Evolutionary conservation across 2,113 vertebrate genomes (phyloP).

Genomic region (Turdus rufiventris): DNA sequence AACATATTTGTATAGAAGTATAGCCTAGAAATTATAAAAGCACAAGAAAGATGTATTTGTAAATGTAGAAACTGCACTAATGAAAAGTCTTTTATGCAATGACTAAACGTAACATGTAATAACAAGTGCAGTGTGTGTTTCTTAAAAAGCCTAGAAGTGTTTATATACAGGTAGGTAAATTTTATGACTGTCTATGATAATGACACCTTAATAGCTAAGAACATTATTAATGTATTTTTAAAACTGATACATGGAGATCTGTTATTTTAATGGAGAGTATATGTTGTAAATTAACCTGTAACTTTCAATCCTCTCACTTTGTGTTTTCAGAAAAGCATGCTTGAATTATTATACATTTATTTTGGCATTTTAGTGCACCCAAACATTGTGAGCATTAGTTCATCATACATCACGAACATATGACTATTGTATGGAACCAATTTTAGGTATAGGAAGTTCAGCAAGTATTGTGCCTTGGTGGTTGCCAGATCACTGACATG

Average conservation of each 20-base stretch:
- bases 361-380: neutral
- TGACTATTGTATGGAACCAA: neutral
- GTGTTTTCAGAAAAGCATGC: neutral
- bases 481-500: neutral
- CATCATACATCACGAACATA: neutral
- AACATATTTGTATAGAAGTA: neutral
- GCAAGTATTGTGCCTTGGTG: neutral
- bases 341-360: neutral
- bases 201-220: neutral
- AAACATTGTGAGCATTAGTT: neutral
- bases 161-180: slow-evolving; percentile 2
- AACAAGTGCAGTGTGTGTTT: neutral
- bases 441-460: slow-evolving; percentile 22
- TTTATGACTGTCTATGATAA: neutral
- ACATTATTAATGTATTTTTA: neutral
- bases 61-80: neutral
- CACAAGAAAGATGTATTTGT: neutral
- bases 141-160: neutral
- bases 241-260: neutral
- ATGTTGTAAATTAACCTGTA: neutral
- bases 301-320: neutral
- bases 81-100: neutral
- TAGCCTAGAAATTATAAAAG: neutral
- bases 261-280: neutral
- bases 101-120: neutral